Base-by-base conservation (phyloP, 2,797 vertebrate species). In the Malacoctenus gilli region DNA sequence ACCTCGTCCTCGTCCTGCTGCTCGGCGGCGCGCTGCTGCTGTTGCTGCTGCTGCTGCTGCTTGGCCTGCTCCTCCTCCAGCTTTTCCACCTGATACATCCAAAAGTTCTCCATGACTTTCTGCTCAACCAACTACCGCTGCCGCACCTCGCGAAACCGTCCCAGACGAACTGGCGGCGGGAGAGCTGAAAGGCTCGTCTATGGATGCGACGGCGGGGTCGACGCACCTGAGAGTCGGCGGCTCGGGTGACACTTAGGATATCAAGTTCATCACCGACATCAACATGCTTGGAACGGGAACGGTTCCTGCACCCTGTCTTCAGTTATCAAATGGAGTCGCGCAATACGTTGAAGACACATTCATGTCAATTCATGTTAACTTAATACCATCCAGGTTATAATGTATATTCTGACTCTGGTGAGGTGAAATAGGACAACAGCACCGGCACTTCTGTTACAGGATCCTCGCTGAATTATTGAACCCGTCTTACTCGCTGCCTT, bases 401-500 rank as follows among this genome's bases (percentile, higher is more conserved):
- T 5, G 13, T 39, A 23, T 21, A 53, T 13, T 8, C 12, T 5
- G 8, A 9, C 13, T 51, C 4, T 28, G 22, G 30, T 44, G 30
- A 42, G 35, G 30, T 22, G 19, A 64, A 55, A n/a, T n/a, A n/a
- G n/a, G n/a, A n/a, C n/a, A n/a, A n/a, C 20, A 75, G 40, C 16
- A 63, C 71, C 58, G 66, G 23, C 47, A 30, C 30, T 43, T 32
- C 59, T 68, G 85, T 76, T 76, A 94, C 69, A 68, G 56, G 87
- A 95, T 87, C 87, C 82, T 72, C 84, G 18, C 60, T 97, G 68
- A 95, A 98, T 97, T 93, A 98, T 98, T 97, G 73, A 98, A 39
- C 31, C 19, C 10, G n/a, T 54, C 46, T 51, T 39, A 20, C 46
- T 44, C 59, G 69, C 63, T 59, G 49, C 60, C 53, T 56, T 59